These are phyloP conservation scores for Trigoniulus corallinus DNA, from an alignment of 1,140 invertebrate genomes.

Conservation along the genomic window DNA sequence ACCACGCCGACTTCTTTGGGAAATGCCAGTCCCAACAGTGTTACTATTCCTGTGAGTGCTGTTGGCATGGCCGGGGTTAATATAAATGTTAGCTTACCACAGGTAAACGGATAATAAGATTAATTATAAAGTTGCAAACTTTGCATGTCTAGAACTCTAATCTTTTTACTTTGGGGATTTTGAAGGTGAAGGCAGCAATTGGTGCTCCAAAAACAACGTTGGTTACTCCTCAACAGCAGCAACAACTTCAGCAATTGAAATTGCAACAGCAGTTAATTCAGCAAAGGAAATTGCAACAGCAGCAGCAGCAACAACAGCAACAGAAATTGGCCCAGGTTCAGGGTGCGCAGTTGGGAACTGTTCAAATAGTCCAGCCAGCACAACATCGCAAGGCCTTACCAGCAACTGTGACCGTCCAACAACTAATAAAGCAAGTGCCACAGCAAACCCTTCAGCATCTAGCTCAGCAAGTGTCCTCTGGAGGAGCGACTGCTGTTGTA, in stretches of 20 bases:
- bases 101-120: conserved; percentile 11
- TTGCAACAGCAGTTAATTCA: conserved; percentile 46
- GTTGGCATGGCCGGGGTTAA: conserved; percentile 16
- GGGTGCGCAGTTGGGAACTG: conserved; percentile 16
- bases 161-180: no score
- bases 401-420: conserved; percentile 50
- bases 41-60: conserved; percentile 25
- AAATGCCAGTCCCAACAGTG: conserved; percentile 18
- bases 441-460: conserved; percentile 53
- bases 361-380: conserved; percentile 37
- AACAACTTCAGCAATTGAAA: conserved; percentile 48
- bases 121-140: conserved; percentile 7
- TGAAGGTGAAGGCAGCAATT: background rate
- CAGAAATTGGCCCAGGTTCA: conserved; percentile 34
- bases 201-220: background rate
- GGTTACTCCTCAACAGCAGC: conserved; percentile 16
- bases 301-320: conserved; percentile 36
- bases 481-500: conserved; percentile 2
- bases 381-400: conserved; percentile 36
- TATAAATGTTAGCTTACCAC: conserved; percentile 17
- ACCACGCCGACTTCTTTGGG: conserved; percentile 23
- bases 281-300: conserved; percentile 36
- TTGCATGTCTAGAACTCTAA: background rate
- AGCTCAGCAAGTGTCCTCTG: conserved; percentile 24
- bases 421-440: conserved; percentile 45